Base-by-base conservation (phyloP, 2,888 invertebrate genomes). In the Xestia c-nigrum region DNA sequence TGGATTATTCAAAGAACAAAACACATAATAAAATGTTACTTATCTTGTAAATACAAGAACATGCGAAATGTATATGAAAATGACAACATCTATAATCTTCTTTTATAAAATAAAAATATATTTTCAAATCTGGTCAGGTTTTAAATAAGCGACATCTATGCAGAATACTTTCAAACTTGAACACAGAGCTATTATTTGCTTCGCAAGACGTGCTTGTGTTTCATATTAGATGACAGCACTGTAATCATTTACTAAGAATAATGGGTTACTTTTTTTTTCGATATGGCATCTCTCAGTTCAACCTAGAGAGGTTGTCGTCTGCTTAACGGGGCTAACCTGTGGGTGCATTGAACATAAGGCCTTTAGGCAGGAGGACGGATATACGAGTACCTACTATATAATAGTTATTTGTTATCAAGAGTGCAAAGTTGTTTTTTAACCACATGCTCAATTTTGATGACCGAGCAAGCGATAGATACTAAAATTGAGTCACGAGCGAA, bases 141-240 rank as follows among this genome's bases (percentile, higher is more conserved):
- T 79, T 43, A 9, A 21, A 10, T 31, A 40, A 71, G 69, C 3
- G 83, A 40, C 85, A 72, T 83, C 83, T 83, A 50, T 81, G 10
- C 3, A 9, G 31, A 68, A 7, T 16, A 19, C 4, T 1, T 3
- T 12, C 24, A 0, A 78, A 61, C 43, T 55, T 12, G 0, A 31
- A 9, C 12, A 16, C 4, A n/a, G 12, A 38, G 38, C 16, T 47
- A n/a, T 24, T 24, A 50, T 24, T 68, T 68, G 43, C 50, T 46
- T n/a, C 5, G 12, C 19, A 69, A 50, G 47, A 46, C 9, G 67
- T 81, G 14, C 38, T 12, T 16, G 9, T 9, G 0, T 19, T 16
- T 38, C n/a, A 12, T 12, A 47, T 47, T 65, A 83, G 83, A 81
- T 81, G 71, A 55, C 78, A 67, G 55, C 47, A 77, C 50, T 55